Evolutionary conservation across 92 coral and sea anemone species (phyloP).

Genomic region (Pocillopora meandrina): DNA sequence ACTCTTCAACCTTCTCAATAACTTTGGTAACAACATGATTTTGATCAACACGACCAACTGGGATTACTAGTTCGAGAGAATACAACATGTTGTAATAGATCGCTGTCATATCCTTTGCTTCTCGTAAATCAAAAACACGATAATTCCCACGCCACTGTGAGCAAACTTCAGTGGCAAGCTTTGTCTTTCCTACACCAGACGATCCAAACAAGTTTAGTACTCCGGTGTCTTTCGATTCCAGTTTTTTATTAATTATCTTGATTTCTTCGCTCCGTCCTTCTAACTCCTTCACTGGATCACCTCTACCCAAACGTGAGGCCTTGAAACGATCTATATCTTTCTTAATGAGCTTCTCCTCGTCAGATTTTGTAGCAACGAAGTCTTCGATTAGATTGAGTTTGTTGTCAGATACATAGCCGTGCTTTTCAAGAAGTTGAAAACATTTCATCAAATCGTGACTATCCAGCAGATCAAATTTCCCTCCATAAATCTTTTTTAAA

Average conservation of each 20-base stretch:
- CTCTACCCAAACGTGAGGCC: neutral
- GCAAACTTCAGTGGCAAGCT: constrained; percentile 51
- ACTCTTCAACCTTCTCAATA: neutral
- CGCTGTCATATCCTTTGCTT: constrained; percentile 26
- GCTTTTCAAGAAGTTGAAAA: neutral
- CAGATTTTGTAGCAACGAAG: constrained; percentile 17
- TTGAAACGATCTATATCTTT: neutral
- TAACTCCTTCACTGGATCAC: neutral
- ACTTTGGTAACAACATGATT: neutral
- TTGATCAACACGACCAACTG: neutral
- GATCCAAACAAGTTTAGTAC: constrained; percentile 68
- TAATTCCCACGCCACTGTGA: constrained; percentile 1
- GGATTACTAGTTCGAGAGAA: neutral
- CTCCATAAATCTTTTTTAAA: neutral
- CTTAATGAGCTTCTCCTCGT: neutral
- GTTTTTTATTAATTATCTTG: constrained; percentile 18
- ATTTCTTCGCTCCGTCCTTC: constrained; percentile 60
- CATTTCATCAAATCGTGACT: neutral
- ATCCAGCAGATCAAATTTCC: neutral
- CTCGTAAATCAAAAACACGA: constrained; percentile 44
- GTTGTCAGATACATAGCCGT: constrained; percentile 10
- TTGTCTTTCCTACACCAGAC: constrained; percentile 80
- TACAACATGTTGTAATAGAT: constrained; percentile 21
- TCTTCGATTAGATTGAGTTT: constrained; percentile 7
- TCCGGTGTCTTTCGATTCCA: constrained; percentile 17